Conservation (phyloP, 2,888 invertebrate genomes). For the Eristalis arbustorum region DNA sequence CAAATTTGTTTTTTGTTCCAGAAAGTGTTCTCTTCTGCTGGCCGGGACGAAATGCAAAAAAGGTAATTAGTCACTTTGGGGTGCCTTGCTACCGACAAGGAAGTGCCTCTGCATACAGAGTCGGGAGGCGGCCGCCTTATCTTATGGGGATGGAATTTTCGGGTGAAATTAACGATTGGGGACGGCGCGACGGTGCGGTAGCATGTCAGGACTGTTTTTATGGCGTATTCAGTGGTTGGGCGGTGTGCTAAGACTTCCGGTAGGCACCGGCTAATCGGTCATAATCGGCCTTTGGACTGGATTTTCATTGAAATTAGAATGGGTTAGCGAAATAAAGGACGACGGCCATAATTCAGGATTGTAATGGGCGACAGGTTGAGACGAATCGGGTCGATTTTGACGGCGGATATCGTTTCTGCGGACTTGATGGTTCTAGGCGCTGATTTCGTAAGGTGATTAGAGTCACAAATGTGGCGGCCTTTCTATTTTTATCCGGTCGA, state of each 20-base stretch:
- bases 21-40: slow-evolving; percentile 32
- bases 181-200: not conserved
- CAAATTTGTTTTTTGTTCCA: slow-evolving; percentile 43
- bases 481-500: no score
- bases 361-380: not conserved
- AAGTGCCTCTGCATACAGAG: slow-evolving; percentile 30
- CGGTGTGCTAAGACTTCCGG: not conserved
- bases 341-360: not conserved
- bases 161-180: slow-evolving; percentile 16
- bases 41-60: slow-evolving; percentile 63
- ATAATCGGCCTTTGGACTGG: not conserved
- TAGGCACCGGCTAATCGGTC: not conserved
- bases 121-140: not conserved
- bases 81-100: slow-evolving; percentile 32
- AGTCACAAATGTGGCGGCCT: no score
- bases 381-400: not conserved
- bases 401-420: not conserved
- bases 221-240: not conserved
- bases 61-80: slow-evolving; percentile 62
- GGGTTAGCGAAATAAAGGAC: not conserved
- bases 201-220: slow-evolving; percentile 44
- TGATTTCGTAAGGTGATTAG: no score
- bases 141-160: slow-evolving; percentile 1
- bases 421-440: no score
- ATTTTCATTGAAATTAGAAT: not conserved